phyloP scores from a whole-genome alignment of 2,797 vertebrate genomes.

The Xenops minutus region DNA sequence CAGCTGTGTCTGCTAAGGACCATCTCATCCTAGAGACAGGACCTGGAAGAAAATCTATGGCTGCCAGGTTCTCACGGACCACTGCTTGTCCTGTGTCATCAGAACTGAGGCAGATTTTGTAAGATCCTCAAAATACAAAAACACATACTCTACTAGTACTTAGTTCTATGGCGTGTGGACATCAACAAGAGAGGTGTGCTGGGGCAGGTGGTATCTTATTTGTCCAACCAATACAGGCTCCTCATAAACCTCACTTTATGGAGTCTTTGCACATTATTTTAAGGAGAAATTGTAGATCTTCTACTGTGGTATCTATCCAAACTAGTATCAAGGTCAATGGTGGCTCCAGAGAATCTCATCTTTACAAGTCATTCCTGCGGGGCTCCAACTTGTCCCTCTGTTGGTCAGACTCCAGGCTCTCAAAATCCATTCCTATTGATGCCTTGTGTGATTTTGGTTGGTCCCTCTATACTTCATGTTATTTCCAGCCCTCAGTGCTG shows the following conservation, averaged over 20 bases:
- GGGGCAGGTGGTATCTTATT: neutral
- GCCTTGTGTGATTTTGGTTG: neutral
- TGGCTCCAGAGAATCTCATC: neutral
- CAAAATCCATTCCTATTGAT: neutral
- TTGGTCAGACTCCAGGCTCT: neutral
- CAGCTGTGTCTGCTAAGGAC: neutral
- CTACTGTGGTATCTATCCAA: neutral
- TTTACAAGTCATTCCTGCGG: neutral
- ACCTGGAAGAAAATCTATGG: neutral
- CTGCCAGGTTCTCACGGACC: neutral
- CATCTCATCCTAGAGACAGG: neutral
- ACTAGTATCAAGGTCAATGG: neutral
- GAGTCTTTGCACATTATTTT: neutral
- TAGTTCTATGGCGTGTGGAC: neutral
- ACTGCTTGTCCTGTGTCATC: neutral
- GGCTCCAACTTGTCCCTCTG: neutral
- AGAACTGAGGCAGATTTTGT: neutral
- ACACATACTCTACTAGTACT: neutral
- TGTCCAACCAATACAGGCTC: neutral
- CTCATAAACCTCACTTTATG: neutral
- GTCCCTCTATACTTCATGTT: neutral
- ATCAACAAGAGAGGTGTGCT: neutral
- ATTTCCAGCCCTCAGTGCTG: neutral
- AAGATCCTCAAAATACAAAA: neutral
- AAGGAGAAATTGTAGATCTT: neutral